Evolutionary conservation across 2,113 vertebrate genomes (phyloP).

Genomic region (Craseonycteris thonglongyai): DNA sequence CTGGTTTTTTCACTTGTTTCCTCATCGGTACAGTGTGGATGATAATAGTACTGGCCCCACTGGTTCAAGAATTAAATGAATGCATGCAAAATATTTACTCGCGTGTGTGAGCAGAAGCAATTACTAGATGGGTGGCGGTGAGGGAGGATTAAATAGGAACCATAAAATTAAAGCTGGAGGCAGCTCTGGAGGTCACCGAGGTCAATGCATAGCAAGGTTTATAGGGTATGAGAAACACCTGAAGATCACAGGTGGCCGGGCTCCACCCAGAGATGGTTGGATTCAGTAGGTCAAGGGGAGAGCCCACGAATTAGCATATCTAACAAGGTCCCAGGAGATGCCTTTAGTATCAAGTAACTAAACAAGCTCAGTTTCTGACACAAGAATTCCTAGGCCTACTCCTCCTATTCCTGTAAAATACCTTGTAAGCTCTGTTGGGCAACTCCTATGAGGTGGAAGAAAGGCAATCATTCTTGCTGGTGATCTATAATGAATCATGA

Average conservation of each 20-base stretch:
- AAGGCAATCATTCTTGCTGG: neutral
- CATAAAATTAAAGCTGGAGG: neutral
- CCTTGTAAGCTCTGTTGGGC: neutral
- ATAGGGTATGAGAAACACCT: neutral
- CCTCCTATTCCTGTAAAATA: neutral
- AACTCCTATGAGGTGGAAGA: neutral
- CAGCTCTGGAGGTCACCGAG: neutral
- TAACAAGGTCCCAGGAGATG: neutral
- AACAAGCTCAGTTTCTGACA: neutral
- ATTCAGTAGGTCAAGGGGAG: neutral
- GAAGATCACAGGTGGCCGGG: neutral
- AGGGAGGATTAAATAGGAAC: neutral
- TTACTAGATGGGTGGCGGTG: neutral
- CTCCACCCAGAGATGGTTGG: neutral
- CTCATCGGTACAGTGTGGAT: neutral
- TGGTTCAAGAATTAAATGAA: neutral
- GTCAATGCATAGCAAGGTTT: neutral
- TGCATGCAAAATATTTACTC: neutral
- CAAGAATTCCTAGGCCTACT: neutral
- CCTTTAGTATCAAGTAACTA: neutral
- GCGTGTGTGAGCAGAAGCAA: neutral
- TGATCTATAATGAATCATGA: neutral
- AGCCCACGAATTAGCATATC: neutral
- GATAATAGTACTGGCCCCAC: neutral
- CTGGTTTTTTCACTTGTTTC: neutral